Percentiles rank a stretch among this genome's conserved stretches.
Conservation (phyloP, 2,113 vertebrate genomes). For the Gallinago media region DNA sequence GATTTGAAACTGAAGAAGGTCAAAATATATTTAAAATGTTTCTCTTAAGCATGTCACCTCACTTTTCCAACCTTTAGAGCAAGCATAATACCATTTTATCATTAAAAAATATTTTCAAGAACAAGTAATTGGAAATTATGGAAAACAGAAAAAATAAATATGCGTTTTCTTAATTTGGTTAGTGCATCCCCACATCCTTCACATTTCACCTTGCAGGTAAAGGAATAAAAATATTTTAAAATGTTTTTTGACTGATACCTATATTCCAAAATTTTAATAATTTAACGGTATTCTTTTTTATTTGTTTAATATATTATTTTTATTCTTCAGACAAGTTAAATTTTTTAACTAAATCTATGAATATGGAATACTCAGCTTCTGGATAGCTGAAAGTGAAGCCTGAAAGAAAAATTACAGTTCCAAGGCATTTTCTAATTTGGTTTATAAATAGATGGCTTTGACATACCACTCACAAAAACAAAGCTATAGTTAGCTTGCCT, state of each 20-base stretch:
- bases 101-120: background rate
- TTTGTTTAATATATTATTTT: background rate
- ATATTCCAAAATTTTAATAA: background rate
- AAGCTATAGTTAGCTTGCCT: conserved; percentile 50
- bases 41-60: background rate
- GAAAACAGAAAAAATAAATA: background rate
- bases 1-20: background rate
- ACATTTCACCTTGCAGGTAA: background rate
- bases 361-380: background rate
- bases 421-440: conserved; percentile 42
- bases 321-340: background rate
- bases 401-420: conserved; percentile 38
- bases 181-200: background rate
- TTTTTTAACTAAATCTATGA: background rate
- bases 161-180: background rate
- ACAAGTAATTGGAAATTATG: background rate
- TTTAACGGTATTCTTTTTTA: background rate
- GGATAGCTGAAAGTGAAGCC: background rate
- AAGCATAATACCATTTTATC: background rate
- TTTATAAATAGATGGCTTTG: conserved; percentile 62
- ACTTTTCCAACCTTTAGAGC: background rate
- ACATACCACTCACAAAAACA: conserved; percentile 41
- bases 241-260: background rate
- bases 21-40: background rate
- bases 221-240: background rate